Conservation (phyloP, 2,888 invertebrate species). For the Lepeophtheirus nordmannii region DNA sequence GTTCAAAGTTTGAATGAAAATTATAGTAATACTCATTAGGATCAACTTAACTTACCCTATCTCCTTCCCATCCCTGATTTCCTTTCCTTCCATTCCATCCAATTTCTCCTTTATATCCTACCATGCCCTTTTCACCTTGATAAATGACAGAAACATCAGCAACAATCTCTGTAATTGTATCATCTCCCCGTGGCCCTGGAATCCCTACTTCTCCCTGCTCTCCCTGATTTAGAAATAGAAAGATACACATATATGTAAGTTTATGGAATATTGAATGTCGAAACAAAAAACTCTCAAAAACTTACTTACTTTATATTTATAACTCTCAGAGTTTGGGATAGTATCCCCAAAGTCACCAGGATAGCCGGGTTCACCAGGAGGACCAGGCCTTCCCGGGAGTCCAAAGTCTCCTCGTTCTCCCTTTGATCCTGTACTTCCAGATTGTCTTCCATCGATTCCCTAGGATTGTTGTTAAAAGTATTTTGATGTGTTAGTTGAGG, state of each 20-base stretch:
- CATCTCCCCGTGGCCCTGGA: slow-evolving; percentile 16
- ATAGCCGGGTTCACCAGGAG: slow-evolving; percentile 28
- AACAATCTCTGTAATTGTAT: background rate
- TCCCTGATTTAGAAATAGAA: background rate
- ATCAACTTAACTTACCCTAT: slow-evolving; percentile 6
- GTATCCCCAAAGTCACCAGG: slow-evolving; percentile 22
- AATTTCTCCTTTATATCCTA: background rate
- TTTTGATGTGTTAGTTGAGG: too few species aligned
- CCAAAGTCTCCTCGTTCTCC: slow-evolving; percentile 31
- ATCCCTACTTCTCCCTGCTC: slow-evolving; percentile 13
- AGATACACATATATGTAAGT: background rate
- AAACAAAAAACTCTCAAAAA: background rate
- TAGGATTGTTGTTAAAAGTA: background rate
- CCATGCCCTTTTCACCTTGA: slow-evolving; percentile 24
- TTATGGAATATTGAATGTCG: background rate
- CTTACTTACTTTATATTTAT: background rate
- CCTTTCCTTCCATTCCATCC: background rate
- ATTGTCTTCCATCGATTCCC: slow-evolving; percentile 11
- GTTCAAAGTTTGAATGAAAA: too few species aligned
- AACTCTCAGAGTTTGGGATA: background rate
- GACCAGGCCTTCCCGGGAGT: slow-evolving; percentile 30
- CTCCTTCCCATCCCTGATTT: slow-evolving; percentile 25
- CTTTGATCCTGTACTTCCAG: slow-evolving; percentile 28
- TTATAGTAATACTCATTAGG: too few species aligned
- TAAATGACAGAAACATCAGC: slow-evolving; percentile 3